These are phyloP conservation scores for Drosophila punjabiensis DNA, from an alignment of 1,140 invertebrate species.

Conservation along the genomic window DNA sequence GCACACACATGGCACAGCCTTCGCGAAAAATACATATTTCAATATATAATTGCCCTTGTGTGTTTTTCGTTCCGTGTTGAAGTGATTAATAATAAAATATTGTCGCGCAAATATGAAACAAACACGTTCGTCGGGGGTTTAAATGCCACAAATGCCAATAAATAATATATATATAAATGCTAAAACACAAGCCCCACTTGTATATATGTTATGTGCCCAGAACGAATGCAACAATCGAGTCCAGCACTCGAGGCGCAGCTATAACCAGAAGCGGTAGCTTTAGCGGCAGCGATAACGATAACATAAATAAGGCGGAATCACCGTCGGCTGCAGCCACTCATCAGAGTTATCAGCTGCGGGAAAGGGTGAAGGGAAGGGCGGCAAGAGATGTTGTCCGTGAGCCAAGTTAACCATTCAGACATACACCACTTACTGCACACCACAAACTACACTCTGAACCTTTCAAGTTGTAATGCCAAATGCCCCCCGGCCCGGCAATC, in stretches of 20 bases:
- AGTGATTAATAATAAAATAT: slow-evolving; percentile 60
- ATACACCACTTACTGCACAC: slow-evolving; percentile 6
- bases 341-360: slow-evolving; percentile 14
- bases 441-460: not conserved
- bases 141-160: slow-evolving; percentile 28
- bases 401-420: slow-evolving; percentile 59
- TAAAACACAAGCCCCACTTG: slow-evolving; percentile 34
- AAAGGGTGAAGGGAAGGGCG: not conserved
- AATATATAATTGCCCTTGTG: slow-evolving; percentile 54
- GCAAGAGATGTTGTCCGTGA: slow-evolving; percentile 30
- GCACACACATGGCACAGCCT: slow-evolving; percentile 37
- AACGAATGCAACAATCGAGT: slow-evolving; percentile 43
- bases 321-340: slow-evolving; percentile 46
- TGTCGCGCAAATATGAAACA: slow-evolving; percentile 69
- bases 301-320: slow-evolving; percentile 41
- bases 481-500: slow-evolving; percentile 64
- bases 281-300: slow-evolving; percentile 39
- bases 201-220: slow-evolving; percentile 45
- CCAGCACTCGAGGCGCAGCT: slow-evolving; percentile 11
- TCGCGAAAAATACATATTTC: slow-evolving; percentile 43
- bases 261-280: slow-evolving; percentile 28
- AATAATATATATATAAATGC: slow-evolving; percentile 19
- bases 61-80: slow-evolving; percentile 37
- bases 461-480: slow-evolving; percentile 41
- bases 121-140: slow-evolving; percentile 57